Evolutionary conservation across 2,888 invertebrate species (phyloP), one percentile per base, ranked within the genome.

Genomic region (Drosophila kokeensis): DNA sequence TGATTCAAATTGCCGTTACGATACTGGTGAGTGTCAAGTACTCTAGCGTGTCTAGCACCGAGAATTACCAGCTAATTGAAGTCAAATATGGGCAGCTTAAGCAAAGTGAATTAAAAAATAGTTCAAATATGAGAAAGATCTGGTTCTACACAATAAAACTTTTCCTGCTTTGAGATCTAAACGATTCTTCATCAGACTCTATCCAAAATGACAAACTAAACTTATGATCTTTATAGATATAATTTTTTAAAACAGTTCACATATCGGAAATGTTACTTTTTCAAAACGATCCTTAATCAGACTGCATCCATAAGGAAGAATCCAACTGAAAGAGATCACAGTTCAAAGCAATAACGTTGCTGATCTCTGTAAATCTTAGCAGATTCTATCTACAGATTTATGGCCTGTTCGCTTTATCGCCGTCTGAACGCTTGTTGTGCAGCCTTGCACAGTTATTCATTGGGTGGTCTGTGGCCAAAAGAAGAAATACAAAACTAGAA

Each of bases 1-100:
- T 75, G 62, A 71, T 73, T 75, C 66, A 73, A 85, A 82, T 82
- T 87, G 81, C 84, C 87, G 82, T 85, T 85, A 72, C 85, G 18
- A 29, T 50, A 11, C 49, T 65, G 24, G 8, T 2, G 4, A 36
- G 36, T 42, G 40, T 34, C 40, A n/a, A 24, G 6, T 30, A 27
- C 38, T 49, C 49, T 15, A 36, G n/a, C 34, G 64, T 21, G 63
- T 50, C 49, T 36, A 24, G 4, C 10, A 49, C n/a, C 6, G 10
- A 40, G 32, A 38, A 48, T 38, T 21, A 42, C 45, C 34, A 30
- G 34, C 34, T 30, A 29, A 63, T 29, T 27, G 21, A 10, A 1
- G n/a, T 18, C 42, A n/a, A 30, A 40, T 32, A 32, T 65, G 32
- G 40, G 11, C 13, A 32, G 21, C 4, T 55, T 40, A 13, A 29